Percentiles rank a stretch among this genome's conserved stretches.
phyloP scores from a whole-genome alignment of 1,140 invertebrate genomes.

The Caenorhabditis remanei region DNA sequence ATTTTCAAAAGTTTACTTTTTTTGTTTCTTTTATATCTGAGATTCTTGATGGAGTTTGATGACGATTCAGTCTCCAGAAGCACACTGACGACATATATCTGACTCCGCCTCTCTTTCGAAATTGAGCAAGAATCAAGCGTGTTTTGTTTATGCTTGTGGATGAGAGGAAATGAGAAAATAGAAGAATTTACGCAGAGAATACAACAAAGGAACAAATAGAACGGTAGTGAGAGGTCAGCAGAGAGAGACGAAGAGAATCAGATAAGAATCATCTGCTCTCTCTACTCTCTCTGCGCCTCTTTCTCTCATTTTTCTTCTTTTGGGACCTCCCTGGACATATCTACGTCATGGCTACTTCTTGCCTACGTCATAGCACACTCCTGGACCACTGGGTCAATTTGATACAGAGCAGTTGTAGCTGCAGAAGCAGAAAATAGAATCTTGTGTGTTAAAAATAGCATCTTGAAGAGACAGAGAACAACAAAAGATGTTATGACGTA shows the following conservation, averaged over 20 bases:
- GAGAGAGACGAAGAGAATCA: constrained; percentile 2
- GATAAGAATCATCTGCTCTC: constrained; percentile 7
- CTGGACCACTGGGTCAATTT: background rate
- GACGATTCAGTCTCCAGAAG: constrained; percentile 15
- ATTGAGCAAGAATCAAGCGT: background rate
- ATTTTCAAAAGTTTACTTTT: background rate
- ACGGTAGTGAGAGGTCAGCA: constrained; percentile 8
- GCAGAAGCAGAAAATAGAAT: constrained; percentile 1
- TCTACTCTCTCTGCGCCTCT: background rate
- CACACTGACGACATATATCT: background rate
- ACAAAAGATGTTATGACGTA: constrained; percentile 38
- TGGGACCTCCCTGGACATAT: background rate
- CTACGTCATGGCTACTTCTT: background rate
- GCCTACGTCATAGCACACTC: constrained; percentile 30
- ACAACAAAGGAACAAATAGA: constrained; percentile 13
- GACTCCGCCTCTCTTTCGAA: constrained; percentile 18
- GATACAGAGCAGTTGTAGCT: constrained; percentile 1
- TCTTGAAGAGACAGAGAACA: background rate
- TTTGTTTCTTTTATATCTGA: background rate
- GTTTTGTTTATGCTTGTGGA: background rate
- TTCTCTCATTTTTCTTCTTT: background rate
- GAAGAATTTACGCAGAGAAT: background rate
- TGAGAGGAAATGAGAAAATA: background rate
- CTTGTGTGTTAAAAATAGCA: constrained; percentile 2
- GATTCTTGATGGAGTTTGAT: background rate